These are phyloP conservation scores for Hemicentrotus pulcherrimus DNA, from an alignment of 35 echinoderm and acorn worm species.

Conservation along the genomic window DNA sequence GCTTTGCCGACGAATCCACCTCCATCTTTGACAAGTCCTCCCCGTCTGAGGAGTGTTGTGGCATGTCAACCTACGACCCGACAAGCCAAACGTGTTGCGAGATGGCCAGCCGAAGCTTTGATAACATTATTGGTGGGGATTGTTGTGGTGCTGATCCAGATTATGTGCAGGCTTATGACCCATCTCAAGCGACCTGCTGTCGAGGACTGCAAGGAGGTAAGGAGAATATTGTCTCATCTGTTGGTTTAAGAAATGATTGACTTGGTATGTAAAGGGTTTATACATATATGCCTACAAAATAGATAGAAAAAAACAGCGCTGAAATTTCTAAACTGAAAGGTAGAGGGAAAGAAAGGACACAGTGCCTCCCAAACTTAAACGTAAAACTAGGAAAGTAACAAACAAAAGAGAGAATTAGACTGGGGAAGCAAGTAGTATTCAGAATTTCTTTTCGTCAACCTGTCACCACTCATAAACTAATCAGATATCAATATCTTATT, in stretches of 20 bases:
- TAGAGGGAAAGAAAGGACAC: background rate
- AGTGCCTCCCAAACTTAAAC: background rate
- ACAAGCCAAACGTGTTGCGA: slow-evolving; percentile 44
- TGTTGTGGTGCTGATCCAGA: slow-evolving; percentile 27
- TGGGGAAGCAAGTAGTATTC: background rate
- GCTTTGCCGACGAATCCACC: background rate
- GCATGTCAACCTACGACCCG: slow-evolving; percentile 52
- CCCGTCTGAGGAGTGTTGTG: slow-evolving; percentile 47
- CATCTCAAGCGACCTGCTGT: background rate
- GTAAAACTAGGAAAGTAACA: no score
- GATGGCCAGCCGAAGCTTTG: background rate
- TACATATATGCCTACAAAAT: background rate
- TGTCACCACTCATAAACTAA: background rate
- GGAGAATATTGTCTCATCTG: background rate
- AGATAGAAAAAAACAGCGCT: background rate
- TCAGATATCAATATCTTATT: background rate
- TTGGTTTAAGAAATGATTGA: background rate
- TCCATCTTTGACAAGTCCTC: slow-evolving; percentile 24
- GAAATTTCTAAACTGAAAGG: background rate
- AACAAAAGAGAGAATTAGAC: background rate
- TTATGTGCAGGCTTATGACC: background rate
- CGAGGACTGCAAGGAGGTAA: slow-evolving; percentile 2
- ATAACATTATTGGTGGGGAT: background rate
- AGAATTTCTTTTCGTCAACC: background rate
- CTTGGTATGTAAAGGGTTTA: background rate